Conservation (phyloP, 2,113 vertebrate species). For the Pseudolaguvia tuberculata region DNA sequence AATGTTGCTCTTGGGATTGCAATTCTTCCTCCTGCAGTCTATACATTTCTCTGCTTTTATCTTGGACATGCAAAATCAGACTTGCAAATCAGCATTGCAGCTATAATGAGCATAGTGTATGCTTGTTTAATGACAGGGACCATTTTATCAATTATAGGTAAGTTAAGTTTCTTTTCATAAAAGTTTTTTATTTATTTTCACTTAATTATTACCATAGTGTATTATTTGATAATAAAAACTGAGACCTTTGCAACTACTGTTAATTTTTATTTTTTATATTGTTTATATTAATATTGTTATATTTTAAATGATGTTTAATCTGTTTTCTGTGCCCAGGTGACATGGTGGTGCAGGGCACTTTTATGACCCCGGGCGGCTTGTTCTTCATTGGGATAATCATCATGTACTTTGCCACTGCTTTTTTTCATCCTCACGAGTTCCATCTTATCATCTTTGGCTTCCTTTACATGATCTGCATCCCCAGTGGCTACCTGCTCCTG, state of each 20-base stretch:
- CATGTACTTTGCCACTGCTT: constrained; percentile 49
- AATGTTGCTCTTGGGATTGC: constrained; percentile 49
- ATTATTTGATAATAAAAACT: no score
- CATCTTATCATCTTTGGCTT: constrained; percentile 55
- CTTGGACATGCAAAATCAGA: constrained; percentile 52
- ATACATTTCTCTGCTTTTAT: constrained; percentile 59
- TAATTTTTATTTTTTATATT: no score
- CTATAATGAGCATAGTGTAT: constrained; percentile 54
- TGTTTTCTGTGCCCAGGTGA: constrained; percentile 41
- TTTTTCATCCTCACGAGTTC: constrained; percentile 57
- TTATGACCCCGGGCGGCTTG: constrained; percentile 54
- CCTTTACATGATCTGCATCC: constrained; percentile 57
- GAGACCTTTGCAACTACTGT: no score
- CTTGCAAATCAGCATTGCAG: constrained; percentile 60
- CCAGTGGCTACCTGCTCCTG: constrained; percentile 57
- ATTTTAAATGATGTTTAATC: no score
- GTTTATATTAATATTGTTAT: no score
- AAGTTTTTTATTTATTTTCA: no score
- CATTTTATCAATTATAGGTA: constrained; percentile 56
- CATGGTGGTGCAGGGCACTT: constrained; percentile 47
- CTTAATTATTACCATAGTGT: no score
- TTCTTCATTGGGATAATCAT: constrained; percentile 52
- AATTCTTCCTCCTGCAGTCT: constrained; percentile 58
- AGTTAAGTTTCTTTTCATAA: background rate
- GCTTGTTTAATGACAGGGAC: constrained; percentile 59